Conservation (phyloP, 2,888 invertebrate species). For the Chalcosyrphus nemorum region DNA sequence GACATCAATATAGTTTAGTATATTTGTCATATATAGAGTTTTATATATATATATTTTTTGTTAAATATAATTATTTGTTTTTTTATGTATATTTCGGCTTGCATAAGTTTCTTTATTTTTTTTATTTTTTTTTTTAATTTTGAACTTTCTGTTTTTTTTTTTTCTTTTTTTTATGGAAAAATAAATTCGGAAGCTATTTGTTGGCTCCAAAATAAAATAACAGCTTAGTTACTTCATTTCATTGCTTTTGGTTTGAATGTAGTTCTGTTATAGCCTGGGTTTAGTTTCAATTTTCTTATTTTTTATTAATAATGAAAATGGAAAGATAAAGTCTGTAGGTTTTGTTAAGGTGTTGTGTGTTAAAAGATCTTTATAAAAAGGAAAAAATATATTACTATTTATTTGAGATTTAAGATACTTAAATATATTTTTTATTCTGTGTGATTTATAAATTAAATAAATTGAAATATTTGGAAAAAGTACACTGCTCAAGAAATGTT, state of each 20-base stretch:
- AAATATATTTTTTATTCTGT: neutral
- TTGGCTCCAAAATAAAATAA: neutral
- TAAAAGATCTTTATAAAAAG: neutral
- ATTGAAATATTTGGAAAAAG: neutral
- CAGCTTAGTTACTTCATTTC: constrained; percentile 1
- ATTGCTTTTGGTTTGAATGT: neutral
- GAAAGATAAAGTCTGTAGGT: too few species aligned
- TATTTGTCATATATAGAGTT: constrained; percentile 64
- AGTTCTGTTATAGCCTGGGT: neutral
- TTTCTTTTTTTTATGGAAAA: constrained; percentile 26
- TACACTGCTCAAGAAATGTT: neutral
- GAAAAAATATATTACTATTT: neutral
- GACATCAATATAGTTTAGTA: constrained; percentile 70
- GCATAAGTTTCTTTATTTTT: constrained; percentile 24
- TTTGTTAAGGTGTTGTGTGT: too few species aligned
- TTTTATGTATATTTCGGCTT: constrained; percentile 2
- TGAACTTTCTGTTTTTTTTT: constrained; percentile 49
- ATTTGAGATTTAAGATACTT: neutral
- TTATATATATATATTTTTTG: constrained; percentile 69
- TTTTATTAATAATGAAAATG: too few species aligned
- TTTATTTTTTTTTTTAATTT: constrained; percentile 26
- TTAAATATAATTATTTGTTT: constrained; percentile 70
- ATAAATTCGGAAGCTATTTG: constrained; percentile 2
- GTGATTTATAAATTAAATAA: neutral
- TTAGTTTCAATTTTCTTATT: too few species aligned